A percentile compares a stretch with the other conserved stretches of the same genome.
Conservation (phyloP, 2,113 vertebrate species). For the Taxidea taxus region DNA sequence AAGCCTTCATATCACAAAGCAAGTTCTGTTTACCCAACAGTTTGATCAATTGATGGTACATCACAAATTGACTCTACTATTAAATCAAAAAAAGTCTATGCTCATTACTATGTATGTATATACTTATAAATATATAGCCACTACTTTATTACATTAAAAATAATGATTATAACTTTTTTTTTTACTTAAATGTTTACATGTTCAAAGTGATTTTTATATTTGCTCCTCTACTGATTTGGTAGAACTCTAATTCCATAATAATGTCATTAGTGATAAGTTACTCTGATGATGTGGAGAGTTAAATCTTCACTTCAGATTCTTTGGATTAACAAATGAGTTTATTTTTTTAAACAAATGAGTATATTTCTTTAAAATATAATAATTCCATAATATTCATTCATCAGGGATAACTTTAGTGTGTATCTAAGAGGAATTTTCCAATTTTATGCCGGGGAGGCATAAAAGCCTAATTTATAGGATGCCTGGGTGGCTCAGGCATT, state of each 20-base stretch:
- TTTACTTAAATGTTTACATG: neutral
- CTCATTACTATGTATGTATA: neutral
- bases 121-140: neutral
- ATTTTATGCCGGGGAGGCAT: neutral
- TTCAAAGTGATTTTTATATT: neutral
- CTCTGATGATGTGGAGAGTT: neutral
- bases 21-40: neutral
- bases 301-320: neutral
- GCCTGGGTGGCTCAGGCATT: neutral
- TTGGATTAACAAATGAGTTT: neutral
- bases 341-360: neutral
- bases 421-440: neutral
- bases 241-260: neutral
- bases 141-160: neutral
- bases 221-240: neutral
- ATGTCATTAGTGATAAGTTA: neutral
- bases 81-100: neutral
- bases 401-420: neutral
- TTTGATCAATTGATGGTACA: neutral
- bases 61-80: neutral
- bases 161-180: neutral
- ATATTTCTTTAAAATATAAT: neutral
- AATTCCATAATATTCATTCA: neutral
- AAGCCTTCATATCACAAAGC: neutral
- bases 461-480: neutral